Evolutionary conservation across 2,888 invertebrate genomes (phyloP), one percentile per base, ranked within the genome.

Genomic region (Prosapia bicincta): DNA sequence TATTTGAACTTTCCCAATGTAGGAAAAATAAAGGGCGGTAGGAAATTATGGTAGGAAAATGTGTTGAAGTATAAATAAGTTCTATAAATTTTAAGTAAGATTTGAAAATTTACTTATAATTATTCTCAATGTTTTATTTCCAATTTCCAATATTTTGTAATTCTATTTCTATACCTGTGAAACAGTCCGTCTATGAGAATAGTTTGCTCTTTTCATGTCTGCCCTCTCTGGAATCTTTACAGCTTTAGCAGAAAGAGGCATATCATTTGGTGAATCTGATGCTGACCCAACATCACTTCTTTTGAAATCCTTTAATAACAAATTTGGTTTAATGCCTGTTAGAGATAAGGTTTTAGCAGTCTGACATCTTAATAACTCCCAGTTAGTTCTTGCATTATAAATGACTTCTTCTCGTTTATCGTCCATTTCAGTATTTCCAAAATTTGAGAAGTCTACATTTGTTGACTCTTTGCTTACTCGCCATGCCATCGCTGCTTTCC

Each of bases 351-450:
- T 70, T 6, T 77, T 76, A 10, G 75, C 90, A 32, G 89, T 90
- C 85, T 90, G 91, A 3, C 92, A 90, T 77, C 93, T 88, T 15
- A 94, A 85, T 70, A 94, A 85, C 83, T 95, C 94, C 94, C 94
- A 95, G 83, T 94, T 95, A n/a, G 93, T 93, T 79, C 93, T 89
- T 1, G 94, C 94, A 83, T 94, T 94, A 65, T 93, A 92, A 79
- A 95, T 95, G 2, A 43, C 66, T 69, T 74, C 74, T 26, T 74
- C 74, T 23, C 74, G 26, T 66, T 74, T 74, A 26, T 91, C 91
- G 79, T 86, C 88, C 65, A 86, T 82, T 24, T 74, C 74, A 26
- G 26, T 24, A 1, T 30, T 69, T 0, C 89, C 87, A 26, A 92
- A 28, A 43, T 73, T 70, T 20, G 69, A 71, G 71, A 54, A 69